Base-by-base conservation (phyloP, 2,888 invertebrate genomes). In the Andrena camellia region DNA sequence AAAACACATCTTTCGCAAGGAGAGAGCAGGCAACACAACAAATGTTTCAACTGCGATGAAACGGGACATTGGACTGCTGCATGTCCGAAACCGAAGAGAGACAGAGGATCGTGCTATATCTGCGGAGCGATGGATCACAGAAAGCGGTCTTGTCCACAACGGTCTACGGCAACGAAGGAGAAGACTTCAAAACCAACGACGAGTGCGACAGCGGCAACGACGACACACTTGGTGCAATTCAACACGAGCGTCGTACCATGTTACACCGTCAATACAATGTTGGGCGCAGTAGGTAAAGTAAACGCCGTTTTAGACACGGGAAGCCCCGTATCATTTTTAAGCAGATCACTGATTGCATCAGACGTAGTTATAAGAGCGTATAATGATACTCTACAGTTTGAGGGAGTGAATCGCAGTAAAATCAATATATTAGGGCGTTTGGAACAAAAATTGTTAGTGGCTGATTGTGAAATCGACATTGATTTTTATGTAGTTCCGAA, bases 1-100 rank as follows among this genome's bases (percentile, higher is more conserved):
- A 66, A 29, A 10, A 66, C n/a, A 48, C n/a, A 66, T n/a, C 0
- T 2, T 20, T 20, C 6, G n/a, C 50, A 50, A 5, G 1, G 17
- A n/a, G 50, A 50, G 1, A 0, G 29, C 26, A 20, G n/a, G 29
- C 17, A 31, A 8, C 17, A 29, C 29, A 29, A 2, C n/a, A 20
- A 50, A 31, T 73, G 72, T 17, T 73, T 20, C 35, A 73, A 73
- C n/a, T 73, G 72, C 8, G 57, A 64, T 33, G 72, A n/a, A 17
- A 29, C 20, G 2, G 64, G 42, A 33, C 57, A 73, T 42, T 33
- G 20, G 33, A 13, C 6, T 4, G 13, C 17, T 1, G 52, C 72
- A 1, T 73, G 72, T 35, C 35, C 72, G 20, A 73, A 64, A 13
- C 54, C 54, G 17, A 73, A 33, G 23, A 63, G 64, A 31, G 35